Base-by-base conservation (phyloP, 2,113 vertebrate genomes). In the Thomomys bottae region DNA sequence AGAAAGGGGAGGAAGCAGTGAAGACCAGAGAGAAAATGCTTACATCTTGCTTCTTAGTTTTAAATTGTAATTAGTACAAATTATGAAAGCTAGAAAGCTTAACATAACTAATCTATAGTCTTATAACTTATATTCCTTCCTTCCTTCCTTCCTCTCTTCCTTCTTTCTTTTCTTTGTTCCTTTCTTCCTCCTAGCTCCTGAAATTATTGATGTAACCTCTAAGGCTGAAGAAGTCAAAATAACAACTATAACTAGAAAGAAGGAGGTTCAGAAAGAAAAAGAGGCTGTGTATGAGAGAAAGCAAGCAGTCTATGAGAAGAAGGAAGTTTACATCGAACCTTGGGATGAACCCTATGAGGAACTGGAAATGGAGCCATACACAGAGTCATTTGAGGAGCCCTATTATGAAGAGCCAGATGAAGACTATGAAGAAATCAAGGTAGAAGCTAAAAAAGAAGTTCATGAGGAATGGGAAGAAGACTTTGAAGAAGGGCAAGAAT, bases 401-500 rank as follows among this genome's bases (percentile, higher is more conserved):
- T 97, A 97, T 66, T 96, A 96, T 32, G 96, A 97, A 92, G 95
- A 96, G 10, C 96, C 96, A 4, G 96, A 97, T 15, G 96, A 97
- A 68, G 91, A 96, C 36, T 96, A 93, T 32, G 97, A 97, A 78
- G 97, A 98, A 88, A 89, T 93, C 88, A 95, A 80, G 81, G 96
- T 97, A 21, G 97, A 96, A 88, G 72, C 88, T 1, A 97, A 91
- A 36, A 96, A 49, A 89, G 96, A 98, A 88, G 38, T 73, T 91
- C 97, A 98, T 1, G 98, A 98, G 92, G 97, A 98, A 89, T 98
- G 97, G 98, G 98, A 98, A 90, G 98, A 98, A 92, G 97, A 98
- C 85, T 97, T 97, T 83, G 98, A 96, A 17, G 98, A 98, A 96
- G 90, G 93, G 6, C 96, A 97, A 26, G 87, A 96, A n/a, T 95